A percentile compares a stretch with the other conserved stretches of the same genome.
phyloP scores from a whole-genome alignment of 2,888 invertebrate genomes.

The Xylocampa areola region DNA sequence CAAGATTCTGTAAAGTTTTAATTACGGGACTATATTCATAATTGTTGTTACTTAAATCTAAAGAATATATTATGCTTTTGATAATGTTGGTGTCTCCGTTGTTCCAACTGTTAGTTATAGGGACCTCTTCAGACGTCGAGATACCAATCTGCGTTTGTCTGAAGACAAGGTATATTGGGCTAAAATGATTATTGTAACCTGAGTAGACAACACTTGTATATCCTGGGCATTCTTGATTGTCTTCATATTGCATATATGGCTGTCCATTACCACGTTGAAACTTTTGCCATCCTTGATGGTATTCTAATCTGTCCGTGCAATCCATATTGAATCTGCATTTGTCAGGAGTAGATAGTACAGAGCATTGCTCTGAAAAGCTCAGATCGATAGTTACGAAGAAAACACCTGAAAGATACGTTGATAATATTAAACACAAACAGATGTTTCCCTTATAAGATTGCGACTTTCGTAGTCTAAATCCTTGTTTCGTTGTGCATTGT shows the following conservation, averaged over 20 bases:
- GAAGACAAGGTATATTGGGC: conserved; percentile 26
- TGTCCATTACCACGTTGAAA: conserved; percentile 3
- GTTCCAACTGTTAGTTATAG: not conserved
- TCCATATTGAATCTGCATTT: conserved; percentile 30
- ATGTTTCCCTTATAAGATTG: too few relatives aligned
- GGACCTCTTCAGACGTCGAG: conserved; percentile 5
- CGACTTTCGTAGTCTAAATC: too few relatives aligned
- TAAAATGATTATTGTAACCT: too few relatives aligned
- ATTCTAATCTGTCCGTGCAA: conserved; percentile 14
- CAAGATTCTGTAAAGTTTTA: conserved; percentile 61
- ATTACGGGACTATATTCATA: conserved; percentile 59
- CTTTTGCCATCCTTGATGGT: conserved; percentile 5
- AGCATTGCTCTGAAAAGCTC: conserved; percentile 27
- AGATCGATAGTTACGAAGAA: conserved; percentile 7
- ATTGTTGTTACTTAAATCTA: conserved; percentile 67
- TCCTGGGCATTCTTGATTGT: conserved; percentile 12
- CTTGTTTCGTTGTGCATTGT: too few relatives aligned
- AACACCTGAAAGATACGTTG: conserved; percentile 34
- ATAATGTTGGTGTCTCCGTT: conserved; percentile 1
- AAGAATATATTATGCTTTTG: conserved; percentile 45
- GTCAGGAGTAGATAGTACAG: not conserved
- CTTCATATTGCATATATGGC: not conserved
- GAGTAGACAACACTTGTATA: too few relatives aligned
- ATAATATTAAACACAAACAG: too few relatives aligned
- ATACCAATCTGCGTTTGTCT: not conserved